Base-by-base conservation (phyloP, 1,140 invertebrate genomes). In the Cyphomyrmex costatus region DNA sequence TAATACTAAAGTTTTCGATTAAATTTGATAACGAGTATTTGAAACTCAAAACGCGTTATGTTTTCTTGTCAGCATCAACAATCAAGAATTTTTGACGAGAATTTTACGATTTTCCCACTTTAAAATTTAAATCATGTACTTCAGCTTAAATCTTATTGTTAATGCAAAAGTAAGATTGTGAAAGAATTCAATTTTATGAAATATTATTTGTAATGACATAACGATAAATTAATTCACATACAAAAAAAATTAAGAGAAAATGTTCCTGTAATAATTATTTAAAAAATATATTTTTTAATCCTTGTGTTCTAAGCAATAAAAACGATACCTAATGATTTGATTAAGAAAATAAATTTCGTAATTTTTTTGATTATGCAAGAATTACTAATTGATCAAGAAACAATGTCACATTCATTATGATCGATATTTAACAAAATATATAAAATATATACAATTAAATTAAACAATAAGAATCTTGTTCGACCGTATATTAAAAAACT, bases 1-100 rank as follows among this genome's bases (percentile, higher is more conserved):
- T 87, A 53, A 66, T 8, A 63, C 33, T 36, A 33, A 24, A 66
- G 63, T 79, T 86, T 73, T 24, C 19, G 46, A 65, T 49, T 56
- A 66, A 80, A 63, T 46, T 71, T 30, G 53, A 21, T 21, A 49
- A 53, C 10, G 51, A 27, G 19, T 33, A 56, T 56, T 56, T 56
- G 51, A 51, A 61, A 49, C 27, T 78, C 65, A 6, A 19, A 33
- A 46, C 24, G 2, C 10, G 16, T 63, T 3, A 12, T 24, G 58
- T n/a, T 46, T 63, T 46, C 24, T 46, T 30, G 5, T 14, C 1
- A n/a, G 8, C 21, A 12, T 14, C 1, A n/a, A 4, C 21, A 12
- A 24, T 12, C 30, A 42, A 5, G 3, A 60, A 76, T 60, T 36
- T 76, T 14, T 14, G 36, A 30, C 10, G n/a, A 21, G 3, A 66